Evolutionary conservation across 2,797 vertebrate genomes (phyloP).

Genomic region (Allobates femoralis): DNA sequence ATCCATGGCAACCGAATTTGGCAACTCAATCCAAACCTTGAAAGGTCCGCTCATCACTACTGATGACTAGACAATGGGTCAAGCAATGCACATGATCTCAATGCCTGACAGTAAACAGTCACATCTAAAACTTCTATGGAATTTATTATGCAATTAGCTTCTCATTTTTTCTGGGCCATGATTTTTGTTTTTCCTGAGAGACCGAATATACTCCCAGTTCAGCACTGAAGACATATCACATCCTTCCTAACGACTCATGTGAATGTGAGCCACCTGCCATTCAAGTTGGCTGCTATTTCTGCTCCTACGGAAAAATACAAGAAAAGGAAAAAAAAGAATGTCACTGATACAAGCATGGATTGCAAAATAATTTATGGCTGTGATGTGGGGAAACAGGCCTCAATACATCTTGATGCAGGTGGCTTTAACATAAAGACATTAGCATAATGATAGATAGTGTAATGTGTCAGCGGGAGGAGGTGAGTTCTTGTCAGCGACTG

Average conservation of each 20-base stretch:
- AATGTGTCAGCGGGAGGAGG: slow-evolving; percentile 34
- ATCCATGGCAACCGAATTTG: too few relatives aligned
- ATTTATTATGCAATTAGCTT: neutral
- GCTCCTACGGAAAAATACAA: neutral
- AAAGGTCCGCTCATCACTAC: too few relatives aligned
- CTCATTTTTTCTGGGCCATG: neutral
- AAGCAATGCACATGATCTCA: neutral
- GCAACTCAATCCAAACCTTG: too few relatives aligned
- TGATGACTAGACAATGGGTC: too few relatives aligned
- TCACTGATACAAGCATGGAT: slow-evolving; percentile 21
- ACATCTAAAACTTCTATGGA: neutral
- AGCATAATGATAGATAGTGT: slow-evolving; percentile 46
- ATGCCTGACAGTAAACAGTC: neutral
- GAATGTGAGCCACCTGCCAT: neutral
- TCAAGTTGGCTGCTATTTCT: neutral
- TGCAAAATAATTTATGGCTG: slow-evolving; percentile 26
- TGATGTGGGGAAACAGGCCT: neutral
- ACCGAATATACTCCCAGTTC: neutral
- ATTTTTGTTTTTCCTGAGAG: neutral
- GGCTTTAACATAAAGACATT: slow-evolving; percentile 28
- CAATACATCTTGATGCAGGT: slow-evolving; percentile 11
- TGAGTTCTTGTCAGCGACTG: slow-evolving; percentile 24
- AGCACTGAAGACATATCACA: neutral
- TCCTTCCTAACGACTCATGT: neutral
- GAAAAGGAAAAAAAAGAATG: neutral